phyloP scores from a whole-genome alignment of 2,113 vertebrate genomes.

The Neolamprologus caudopunctatus region DNA sequence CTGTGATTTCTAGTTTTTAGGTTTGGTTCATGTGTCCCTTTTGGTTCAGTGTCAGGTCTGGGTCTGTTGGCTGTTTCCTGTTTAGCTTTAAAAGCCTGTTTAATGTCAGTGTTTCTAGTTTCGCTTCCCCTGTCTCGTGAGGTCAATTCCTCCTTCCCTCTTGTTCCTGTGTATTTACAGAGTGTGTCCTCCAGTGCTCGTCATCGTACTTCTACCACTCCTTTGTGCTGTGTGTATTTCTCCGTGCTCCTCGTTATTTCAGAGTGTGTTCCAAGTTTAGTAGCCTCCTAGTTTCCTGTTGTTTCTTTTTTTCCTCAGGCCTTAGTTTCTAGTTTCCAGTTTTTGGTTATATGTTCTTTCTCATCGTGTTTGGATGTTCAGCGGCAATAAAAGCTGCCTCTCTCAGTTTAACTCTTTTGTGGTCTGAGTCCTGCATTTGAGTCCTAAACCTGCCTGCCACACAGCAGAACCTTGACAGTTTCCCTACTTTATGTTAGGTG shows the following conservation, averaged over 20 bases:
- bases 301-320: neutral
- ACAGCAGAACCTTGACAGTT: neutral
- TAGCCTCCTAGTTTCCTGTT: neutral
- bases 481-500: neutral
- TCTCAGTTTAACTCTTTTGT: neutral
- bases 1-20: neutral
- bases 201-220: neutral
- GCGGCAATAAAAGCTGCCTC: neutral
- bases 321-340: neutral
- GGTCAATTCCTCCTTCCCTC: neutral
- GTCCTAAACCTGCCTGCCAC: neutral
- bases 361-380: neutral
- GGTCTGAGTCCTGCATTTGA: neutral
- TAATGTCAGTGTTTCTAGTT: neutral
- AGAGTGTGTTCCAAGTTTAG: neutral
- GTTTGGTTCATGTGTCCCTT: neutral
- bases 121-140: neutral
- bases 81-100: neutral
- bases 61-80: neutral
- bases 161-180: neutral
- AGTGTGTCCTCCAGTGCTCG: fast-evolving
- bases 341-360: neutral
- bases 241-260: neutral
- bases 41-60: neutral
- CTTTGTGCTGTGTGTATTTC: neutral